Base-by-base conservation (phyloP, 2,113 vertebrate species). In the Pleuronectes platessa region DNA sequence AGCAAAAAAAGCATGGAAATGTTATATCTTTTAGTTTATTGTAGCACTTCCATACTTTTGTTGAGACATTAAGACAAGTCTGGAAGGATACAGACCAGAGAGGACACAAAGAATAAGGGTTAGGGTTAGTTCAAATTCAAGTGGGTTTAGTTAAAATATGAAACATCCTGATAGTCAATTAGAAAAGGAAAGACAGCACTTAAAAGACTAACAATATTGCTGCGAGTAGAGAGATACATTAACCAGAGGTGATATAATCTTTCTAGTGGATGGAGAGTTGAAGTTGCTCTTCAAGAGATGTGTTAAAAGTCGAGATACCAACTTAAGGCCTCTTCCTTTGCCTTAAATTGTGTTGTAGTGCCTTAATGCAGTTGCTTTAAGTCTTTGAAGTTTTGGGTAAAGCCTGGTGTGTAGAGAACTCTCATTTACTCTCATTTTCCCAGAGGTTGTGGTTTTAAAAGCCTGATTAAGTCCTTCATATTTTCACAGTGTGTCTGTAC, bases 141-240 rank as follows among this genome's bases (percentile, higher is more conserved):
- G 27, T 49, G 14, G 74, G 53, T 45, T 70, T 45, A 53, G 47
- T 27, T 9, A 64, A 64, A 24, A 60, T 27, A 4, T 58, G 14
- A 74, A 51, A 71, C 65, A 70, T 68, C 54, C 42, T 2, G 26
- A 8, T 63, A 35, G 68, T 77, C 27, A 55, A 24, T 53, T 78
- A 77, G 66, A 35, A 51, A 51, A 51, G 47, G 4, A 18, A 51
- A 51, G 15, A 18, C 18, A 18, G 18, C 47, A 17, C 47, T 6
- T 49, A 49, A 62, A 31, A 31, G 31, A 31, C 31, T 6, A 31
- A 31, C 6, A 31, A 31, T 20, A 47, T 17, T 35, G 24, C 65
- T 74, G 8, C 51, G 37, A 15, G 18, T 3, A n/a, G 27, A 65
- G 40, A 23, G 15, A 63, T 51, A 23, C 17, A 31, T 61, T 21